phyloP scores from a whole-genome alignment of 2,113 vertebrate species.

The Brachionichthys hirsutus region DNA sequence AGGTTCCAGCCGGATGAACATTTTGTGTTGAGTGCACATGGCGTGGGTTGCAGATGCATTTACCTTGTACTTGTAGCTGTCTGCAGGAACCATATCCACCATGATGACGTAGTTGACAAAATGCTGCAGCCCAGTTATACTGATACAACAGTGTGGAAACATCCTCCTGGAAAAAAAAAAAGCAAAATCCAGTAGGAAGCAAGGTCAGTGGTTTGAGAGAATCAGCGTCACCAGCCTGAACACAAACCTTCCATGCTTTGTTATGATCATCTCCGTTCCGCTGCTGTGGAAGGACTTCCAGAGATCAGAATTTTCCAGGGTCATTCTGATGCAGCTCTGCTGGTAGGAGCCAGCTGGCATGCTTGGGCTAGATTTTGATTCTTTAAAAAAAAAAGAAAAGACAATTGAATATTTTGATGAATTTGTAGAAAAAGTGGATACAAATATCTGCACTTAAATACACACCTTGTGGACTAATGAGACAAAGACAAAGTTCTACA shows the following conservation, averaged over 20 bases:
- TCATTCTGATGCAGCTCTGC: slow-evolving; percentile 72
- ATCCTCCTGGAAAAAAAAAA: slow-evolving; percentile 74
- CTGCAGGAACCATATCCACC: slow-evolving; percentile 81
- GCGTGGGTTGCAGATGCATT: neutral
- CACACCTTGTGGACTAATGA: neutral
- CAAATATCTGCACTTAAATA: neutral
- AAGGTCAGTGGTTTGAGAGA: too few relatives aligned
- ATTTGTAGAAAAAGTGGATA: neutral
- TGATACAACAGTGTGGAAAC: slow-evolving; percentile 86
- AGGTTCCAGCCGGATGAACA: neutral
- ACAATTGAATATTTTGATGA: too few relatives aligned
- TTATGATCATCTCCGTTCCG: slow-evolving; percentile 88
- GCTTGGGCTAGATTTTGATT: slow-evolving; percentile 38
- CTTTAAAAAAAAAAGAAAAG: slow-evolving; percentile 71
- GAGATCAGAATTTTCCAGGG: slow-evolving; percentile 79
- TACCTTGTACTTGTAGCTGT: slow-evolving; percentile 85
- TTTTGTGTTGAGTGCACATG: neutral
- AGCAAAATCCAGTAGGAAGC: neutral
- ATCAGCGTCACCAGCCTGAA: too few relatives aligned
- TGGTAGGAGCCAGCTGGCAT: slow-evolving; percentile 50
- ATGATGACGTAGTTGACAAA: slow-evolving; percentile 82
- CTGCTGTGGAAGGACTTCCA: slow-evolving; percentile 83
- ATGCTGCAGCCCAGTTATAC: slow-evolving; percentile 79
- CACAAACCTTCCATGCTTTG: slow-evolving; percentile 82
- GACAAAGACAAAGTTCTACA: too few relatives aligned